Conservation (phyloP, 2,888 invertebrate species). For the Caenorhabditis doughertyi region DNA sequence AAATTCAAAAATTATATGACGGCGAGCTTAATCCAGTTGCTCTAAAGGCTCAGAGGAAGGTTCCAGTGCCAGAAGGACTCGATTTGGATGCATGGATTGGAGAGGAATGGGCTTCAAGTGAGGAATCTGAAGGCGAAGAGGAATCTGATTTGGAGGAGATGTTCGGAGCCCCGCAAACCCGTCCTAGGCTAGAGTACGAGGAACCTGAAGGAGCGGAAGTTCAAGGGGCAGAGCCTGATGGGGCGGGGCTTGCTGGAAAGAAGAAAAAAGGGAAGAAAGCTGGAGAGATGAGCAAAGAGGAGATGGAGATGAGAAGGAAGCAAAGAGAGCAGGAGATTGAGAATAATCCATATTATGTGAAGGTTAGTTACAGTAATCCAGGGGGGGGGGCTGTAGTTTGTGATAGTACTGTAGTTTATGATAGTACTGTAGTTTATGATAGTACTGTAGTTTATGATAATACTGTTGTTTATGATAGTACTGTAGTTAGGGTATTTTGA, state of each 20-base stretch:
- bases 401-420: too few relatives aligned
- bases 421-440: too few relatives aligned
- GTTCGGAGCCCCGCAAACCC: constrained; percentile 62
- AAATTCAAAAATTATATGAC: constrained; percentile 87
- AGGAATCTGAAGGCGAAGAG: constrained; percentile 83
- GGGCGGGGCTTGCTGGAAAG: constrained; percentile 46
- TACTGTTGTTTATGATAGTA: too few relatives aligned
- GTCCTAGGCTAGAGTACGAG: constrained; percentile 27
- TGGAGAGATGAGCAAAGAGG: constrained; percentile 65
- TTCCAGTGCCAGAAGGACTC: constrained; percentile 93
- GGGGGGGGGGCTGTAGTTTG: not conserved
- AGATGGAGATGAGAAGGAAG: constrained; percentile 62
- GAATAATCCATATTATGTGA: constrained; percentile 97
- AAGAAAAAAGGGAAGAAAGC: constrained; percentile 43
- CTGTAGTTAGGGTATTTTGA: too few relatives aligned
- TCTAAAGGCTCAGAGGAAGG: constrained; percentile 97
- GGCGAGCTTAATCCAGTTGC: constrained; percentile 99
- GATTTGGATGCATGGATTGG: constrained; percentile 91
- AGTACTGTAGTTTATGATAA: too few relatives aligned
- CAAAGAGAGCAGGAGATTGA: constrained; percentile 89
- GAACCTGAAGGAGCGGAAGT: not conserved
- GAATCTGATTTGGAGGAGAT: constrained; percentile 72
- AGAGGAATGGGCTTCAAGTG: constrained; percentile 86
- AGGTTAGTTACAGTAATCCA: constrained; percentile 84
- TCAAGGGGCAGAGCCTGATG: constrained; percentile 51